Evolutionary conservation across 1,140 invertebrate genomes (phyloP), one percentile per base, ranked within the genome.

Genomic region (Drosophila hydei): DNA sequence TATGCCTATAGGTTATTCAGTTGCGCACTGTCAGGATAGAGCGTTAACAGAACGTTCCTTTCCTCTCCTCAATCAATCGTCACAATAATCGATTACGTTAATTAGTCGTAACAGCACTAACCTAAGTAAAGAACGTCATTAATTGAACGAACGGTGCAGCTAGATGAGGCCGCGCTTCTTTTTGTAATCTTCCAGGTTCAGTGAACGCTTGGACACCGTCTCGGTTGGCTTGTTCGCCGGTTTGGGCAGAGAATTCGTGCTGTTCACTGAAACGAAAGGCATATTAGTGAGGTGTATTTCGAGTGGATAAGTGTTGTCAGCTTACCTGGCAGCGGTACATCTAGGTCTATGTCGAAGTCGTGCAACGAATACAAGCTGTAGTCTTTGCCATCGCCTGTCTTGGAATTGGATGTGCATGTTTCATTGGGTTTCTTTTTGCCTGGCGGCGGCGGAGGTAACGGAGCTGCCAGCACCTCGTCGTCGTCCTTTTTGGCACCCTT

Each of bases 151-250:
- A n/a, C 36, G 23, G 12, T 33, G 27, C 25, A 62, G 55, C 71
- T 95, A 98, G 92, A 99, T 99, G 50, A 99, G 94, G 55, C 98
- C 97, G 72, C 97, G 94, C 90, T 97, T 96, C 92, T 98, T 98
- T 93, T 99, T 99, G 92, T 99, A 99, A 90, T 98, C 98, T 92
- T 98, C 97, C 52, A 99, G 92, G 91, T 99, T 99, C n/a, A 99
- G 92, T 0, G 97, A 98, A 68, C 97, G 92, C 71, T 95, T 95
- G 4, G 97, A 97, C 2, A 96, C 96, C 0, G 95, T 94, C 76
- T 97, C 96, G 90, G 95, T 96, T 40, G 95, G 94, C 81, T 94
- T 94, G 8, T 93, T 94, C 4, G 94, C 92, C 55, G 95, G 94
- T 90, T 97, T 96, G 25, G 96, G 95, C 61, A 96, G 94, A 9